Base-by-base conservation (phyloP, 1,140 invertebrate genomes). In the Diprion similis region DNA sequence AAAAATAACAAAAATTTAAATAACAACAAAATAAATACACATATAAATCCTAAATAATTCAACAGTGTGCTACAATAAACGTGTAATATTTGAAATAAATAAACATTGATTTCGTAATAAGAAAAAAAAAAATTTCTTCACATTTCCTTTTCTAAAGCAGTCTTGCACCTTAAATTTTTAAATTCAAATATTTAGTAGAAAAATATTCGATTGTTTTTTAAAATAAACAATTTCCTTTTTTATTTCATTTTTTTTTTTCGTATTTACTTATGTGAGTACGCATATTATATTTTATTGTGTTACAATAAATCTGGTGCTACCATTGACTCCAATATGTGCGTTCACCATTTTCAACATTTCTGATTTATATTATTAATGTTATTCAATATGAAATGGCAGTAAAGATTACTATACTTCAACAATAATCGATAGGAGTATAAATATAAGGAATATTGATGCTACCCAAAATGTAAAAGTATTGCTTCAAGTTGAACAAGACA, bases 11-110 rank as follows among this genome's bases (percentile, higher is more conserved):
- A 68, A 19, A 68, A 45, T 19, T 15, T 19, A 68, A 19, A 19
- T 19, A 68, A 68, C 37, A 68, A 68, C 37, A 68, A 68, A 68
- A 68, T 68, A 19, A 45, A 68, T 68, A 68, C 18, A 15, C 6
- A 68, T 64, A 64, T 68, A 68, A 68, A 68, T 18, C 3, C 17
- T 68, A 68, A 68, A 68, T 8, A 19, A 19, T 68, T 11, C 11
- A 68, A 68, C 13, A 18, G 11, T 68, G 24, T 37, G 24, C 24
- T 19, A 13, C 8, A 15, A 13, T 68, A 17, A 19, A 19, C 13
- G 8, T 68, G 19, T 45, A 15, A 13, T 0, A 68, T 68, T 18
- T 68, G 18, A 8, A 19, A 68, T 18, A 45, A 68, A 68, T 68
- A 68, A 68, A 68, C 3, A 68, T 17, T n/a, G 11, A 19, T 68